These are phyloP conservation scores for Anseranas semipalmata DNA, from an alignment of 2,113 vertebrate species.

Conservation along the genomic window DNA sequence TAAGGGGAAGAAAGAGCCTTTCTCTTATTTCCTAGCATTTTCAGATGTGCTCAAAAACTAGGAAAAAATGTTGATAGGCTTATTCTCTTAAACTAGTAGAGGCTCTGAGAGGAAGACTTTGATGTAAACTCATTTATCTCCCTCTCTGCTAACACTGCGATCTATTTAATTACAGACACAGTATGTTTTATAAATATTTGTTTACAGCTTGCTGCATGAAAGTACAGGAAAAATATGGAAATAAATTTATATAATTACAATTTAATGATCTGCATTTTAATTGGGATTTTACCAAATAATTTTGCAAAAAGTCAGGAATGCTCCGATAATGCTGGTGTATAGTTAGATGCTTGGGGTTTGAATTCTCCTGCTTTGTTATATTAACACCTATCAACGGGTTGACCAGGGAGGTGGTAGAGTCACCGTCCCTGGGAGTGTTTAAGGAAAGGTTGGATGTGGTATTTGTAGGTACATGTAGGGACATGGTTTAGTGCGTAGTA, in stretches of 20 bases:
- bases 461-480: no score
- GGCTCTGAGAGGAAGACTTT: neutral
- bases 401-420: no score
- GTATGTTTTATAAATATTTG: constrained; percentile 55
- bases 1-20: neutral
- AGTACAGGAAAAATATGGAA: constrained; percentile 34
- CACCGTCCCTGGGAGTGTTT: no score
- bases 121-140: neutral
- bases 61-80: neutral
- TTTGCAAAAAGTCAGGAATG: neutral
- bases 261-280: constrained; percentile 50
- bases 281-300: constrained; percentile 30
- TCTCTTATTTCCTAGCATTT: neutral
- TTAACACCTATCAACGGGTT: neutral
- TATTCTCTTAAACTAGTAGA: neutral
- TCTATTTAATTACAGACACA: constrained; percentile 38
- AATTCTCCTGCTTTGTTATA: neutral
- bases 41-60: neutral
- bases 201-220: constrained; percentile 18
- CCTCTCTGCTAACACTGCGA: neutral
- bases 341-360: neutral
- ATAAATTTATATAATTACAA: constrained; percentile 44
- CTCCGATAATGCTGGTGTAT: neutral
- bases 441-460: no score
- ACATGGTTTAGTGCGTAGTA: no score